These are phyloP conservation scores for Theristus sp. DNA, from an alignment of 2,888 invertebrate species.

Conservation along the genomic window DNA sequence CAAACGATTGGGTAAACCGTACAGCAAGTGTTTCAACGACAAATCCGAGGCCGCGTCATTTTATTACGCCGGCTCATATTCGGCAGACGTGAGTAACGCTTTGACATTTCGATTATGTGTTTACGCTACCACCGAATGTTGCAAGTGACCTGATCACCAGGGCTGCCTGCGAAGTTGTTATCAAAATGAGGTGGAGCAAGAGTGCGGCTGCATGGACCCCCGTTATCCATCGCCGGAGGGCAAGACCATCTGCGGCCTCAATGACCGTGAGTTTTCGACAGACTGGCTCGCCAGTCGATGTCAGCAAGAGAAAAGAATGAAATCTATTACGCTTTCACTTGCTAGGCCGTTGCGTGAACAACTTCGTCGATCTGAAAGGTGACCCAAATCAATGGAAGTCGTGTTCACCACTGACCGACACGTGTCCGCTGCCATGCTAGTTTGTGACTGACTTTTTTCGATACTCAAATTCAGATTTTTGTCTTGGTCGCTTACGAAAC, in stretches of 20 bases:
- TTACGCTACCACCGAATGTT: too few relatives aligned
- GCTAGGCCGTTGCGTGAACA: constrained; percentile 1
- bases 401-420: background rate
- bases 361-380: constrained; percentile 1
- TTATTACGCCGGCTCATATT: background rate
- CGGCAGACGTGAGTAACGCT: constrained; percentile 2
- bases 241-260: background rate
- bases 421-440: constrained; percentile 6
- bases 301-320: too few relatives aligned
- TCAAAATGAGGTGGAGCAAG: constrained; percentile 3
- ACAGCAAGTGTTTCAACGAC: background rate
- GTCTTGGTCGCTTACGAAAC: too few relatives aligned
- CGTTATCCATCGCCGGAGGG: background rate
- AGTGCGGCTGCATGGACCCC: constrained; percentile 7
- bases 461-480: background rate
- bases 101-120: too few relatives aligned
- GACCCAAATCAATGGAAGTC: constrained; percentile 7
- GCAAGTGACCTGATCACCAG: background rate
- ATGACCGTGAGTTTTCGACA: constrained; percentile 1
- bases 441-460: background rate
- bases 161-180: constrained; percentile 8
- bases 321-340: too few relatives aligned
- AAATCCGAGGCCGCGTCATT: background rate
- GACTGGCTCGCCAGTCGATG: too few relatives aligned
- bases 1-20: background rate